Percentiles rank a stretch among this genome's conserved stretches.
Conservation (phyloP, 1,140 invertebrate species). For the Apis cerana region DNA sequence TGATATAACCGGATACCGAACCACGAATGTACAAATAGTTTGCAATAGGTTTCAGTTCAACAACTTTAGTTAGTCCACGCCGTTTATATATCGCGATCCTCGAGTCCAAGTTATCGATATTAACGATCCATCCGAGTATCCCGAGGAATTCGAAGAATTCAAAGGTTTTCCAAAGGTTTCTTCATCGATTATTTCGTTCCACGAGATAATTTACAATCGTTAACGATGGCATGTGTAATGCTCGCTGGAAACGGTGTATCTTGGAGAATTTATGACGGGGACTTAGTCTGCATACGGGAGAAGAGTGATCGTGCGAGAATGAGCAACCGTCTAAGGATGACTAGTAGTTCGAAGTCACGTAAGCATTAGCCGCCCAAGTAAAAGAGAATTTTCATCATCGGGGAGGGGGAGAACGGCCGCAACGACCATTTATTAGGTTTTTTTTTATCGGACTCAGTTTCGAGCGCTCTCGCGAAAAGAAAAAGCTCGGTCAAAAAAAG, state of each 20-base stretch:
- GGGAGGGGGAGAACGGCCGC: too few relatives aligned
- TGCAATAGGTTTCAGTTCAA: neutral
- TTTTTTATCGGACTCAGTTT: neutral
- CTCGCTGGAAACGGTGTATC: neutral
- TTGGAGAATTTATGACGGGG: too few relatives aligned
- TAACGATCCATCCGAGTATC: too few relatives aligned
- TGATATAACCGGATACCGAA: neutral
- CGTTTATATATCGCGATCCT: neutral
- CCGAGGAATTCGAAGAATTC: neutral
- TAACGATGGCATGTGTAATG: neutral
- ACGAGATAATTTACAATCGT: neutral
- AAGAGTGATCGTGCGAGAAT: too few relatives aligned
- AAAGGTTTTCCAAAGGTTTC: neutral
- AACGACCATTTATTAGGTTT: neutral
- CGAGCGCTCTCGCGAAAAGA: neutral
- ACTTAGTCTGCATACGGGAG: too few relatives aligned
- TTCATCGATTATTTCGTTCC: neutral
- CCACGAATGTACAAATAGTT: neutral
- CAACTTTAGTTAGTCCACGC: neutral
- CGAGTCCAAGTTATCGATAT: neutral
- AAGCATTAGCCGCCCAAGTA: too few relatives aligned
- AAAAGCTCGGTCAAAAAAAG: neutral
- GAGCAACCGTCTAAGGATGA: too few relatives aligned
- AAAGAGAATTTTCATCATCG: too few relatives aligned
- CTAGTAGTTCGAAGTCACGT: too few relatives aligned